These are phyloP conservation scores for Hemiprocne comata DNA, from an alignment of 2,113 vertebrate species.

Conservation along the genomic window DNA sequence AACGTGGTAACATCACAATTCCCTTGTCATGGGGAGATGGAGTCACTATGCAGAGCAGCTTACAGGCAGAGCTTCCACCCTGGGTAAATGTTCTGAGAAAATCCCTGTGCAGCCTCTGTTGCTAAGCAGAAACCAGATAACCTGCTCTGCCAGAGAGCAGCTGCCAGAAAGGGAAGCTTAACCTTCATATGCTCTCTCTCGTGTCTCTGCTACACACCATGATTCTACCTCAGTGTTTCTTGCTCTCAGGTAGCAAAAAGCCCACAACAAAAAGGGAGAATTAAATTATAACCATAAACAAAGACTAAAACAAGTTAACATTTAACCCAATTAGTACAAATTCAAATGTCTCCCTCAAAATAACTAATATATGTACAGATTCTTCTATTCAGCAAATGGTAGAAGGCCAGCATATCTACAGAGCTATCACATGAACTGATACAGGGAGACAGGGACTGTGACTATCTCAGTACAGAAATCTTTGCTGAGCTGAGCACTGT, in stretches of 20 bases:
- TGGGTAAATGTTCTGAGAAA: neutral
- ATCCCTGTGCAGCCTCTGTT: neutral
- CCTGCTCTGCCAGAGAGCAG: neutral
- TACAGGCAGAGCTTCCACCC: neutral
- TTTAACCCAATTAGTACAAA: neutral
- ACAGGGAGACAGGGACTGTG: neutral
- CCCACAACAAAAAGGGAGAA: neutral
- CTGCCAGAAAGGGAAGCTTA: conserved; percentile 9
- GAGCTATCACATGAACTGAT: neutral
- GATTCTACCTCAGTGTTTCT: neutral
- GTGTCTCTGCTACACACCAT: neutral
- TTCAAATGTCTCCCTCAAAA: neutral
- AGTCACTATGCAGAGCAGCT: neutral
- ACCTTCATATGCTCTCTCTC: neutral
- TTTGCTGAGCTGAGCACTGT: neutral
- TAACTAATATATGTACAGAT: neutral
- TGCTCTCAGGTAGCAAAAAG: neutral
- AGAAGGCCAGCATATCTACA: neutral
- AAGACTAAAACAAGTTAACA: neutral
- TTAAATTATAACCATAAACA: neutral
- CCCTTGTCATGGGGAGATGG: neutral
- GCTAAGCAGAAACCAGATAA: conserved; percentile 43
- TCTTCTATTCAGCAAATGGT: neutral
- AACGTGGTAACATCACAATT: neutral
- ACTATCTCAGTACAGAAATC: neutral